Evolutionary conservation across 2,113 vertebrate species (phyloP).

Genomic region (Brevimyrus niger): DNA sequence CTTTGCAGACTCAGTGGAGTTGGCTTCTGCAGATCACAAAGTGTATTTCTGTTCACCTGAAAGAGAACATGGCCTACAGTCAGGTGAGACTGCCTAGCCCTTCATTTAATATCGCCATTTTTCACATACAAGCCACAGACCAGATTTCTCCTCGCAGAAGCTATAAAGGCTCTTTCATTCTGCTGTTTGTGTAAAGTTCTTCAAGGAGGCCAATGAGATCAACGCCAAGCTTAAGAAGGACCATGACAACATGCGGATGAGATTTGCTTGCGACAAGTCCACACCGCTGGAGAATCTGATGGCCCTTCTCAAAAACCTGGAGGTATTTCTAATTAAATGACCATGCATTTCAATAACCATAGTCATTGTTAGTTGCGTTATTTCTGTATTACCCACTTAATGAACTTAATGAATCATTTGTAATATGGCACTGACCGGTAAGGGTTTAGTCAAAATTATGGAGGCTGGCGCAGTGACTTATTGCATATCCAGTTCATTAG

Average conservation of each 20-base stretch:
- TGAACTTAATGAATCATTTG: neutral
- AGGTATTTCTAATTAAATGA: slow-evolving; percentile 57
- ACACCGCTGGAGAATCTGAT: slow-evolving; percentile 70
- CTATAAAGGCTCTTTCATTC: neutral
- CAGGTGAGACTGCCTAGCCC: slow-evolving; percentile 60
- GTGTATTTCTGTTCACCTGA: slow-evolving; percentile 87
- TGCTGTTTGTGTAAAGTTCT: slow-evolving; percentile 64
- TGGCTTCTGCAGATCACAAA: slow-evolving; percentile 98
- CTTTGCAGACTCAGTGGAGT: slow-evolving; percentile 96
- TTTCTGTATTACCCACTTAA: neutral
- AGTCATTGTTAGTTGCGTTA: neutral
- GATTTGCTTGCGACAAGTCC: slow-evolving; percentile 77
- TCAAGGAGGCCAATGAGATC: slow-evolving; percentile 85
- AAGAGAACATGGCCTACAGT: slow-evolving; percentile 92
- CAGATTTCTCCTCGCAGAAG: neutral
- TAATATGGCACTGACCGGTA: neutral
- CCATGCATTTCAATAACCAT: neutral
- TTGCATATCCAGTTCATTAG: neutral
- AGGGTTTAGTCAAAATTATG: neutral
- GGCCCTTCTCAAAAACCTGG: slow-evolving; percentile 80
- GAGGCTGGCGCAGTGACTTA: neutral
- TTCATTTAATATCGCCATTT: neutral
- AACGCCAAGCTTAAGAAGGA: slow-evolving; percentile 77
- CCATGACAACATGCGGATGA: slow-evolving; percentile 74
- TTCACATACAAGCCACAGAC: neutral